These are phyloP conservation scores for Psittacara wagleri DNA, from an alignment of 2,113 vertebrate species.

Conservation along the genomic window DNA sequence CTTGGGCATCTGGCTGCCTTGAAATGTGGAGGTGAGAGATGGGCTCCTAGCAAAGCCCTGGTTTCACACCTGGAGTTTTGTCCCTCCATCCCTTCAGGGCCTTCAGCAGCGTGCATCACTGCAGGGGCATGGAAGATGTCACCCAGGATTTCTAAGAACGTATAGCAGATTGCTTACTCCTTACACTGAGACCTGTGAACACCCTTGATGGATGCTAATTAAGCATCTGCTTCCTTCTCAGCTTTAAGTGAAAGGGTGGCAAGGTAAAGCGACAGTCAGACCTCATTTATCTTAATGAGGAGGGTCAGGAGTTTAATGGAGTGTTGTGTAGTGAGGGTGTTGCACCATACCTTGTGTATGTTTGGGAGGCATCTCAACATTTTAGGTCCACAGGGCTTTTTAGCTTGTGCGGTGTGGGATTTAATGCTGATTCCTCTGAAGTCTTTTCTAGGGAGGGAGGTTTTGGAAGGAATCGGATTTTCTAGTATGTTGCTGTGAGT, in stretches of 20 bases:
- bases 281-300: constrained; percentile 49
- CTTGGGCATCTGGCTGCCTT: not conserved
- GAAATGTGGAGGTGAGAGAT: not conserved
- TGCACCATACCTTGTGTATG: not conserved
- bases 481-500: not conserved
- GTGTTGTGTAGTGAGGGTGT: not conserved
- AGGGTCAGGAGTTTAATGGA: constrained; percentile 31
- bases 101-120: fast-evolving
- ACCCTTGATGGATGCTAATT: constrained; percentile 36
- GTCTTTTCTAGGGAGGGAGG: not conserved
- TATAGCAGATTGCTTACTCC: constrained; percentile 26
- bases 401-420: not conserved
- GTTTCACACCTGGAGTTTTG: not conserved
- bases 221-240: constrained; percentile 55
- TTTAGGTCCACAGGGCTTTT: not conserved
- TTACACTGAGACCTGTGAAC: constrained; percentile 18
- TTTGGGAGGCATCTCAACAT: not conserved
- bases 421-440: not conserved
- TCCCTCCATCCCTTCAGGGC: not conserved
- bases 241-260: constrained; percentile 27
- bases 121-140: not conserved
- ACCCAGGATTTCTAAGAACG: not conserved
- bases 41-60: not conserved
- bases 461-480: not conserved
- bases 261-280: constrained; percentile 50